These are phyloP conservation scores for Dicranocentrus wangi DNA, from an alignment of 2,888 invertebrate species.

Conservation along the genomic window DNA sequence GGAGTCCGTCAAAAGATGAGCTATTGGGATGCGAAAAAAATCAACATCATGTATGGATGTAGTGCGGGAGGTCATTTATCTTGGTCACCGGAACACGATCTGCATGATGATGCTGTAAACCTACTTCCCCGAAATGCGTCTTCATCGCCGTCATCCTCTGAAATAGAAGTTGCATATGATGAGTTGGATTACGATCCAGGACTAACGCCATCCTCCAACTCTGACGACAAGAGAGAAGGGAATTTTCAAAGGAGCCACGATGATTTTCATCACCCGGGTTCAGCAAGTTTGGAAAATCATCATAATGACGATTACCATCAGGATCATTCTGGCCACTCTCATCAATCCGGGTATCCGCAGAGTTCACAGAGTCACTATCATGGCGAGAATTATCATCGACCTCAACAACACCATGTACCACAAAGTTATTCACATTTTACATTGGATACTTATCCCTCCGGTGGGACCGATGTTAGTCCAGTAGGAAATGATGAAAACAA, in stretches of 20 bases:
- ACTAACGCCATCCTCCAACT: slow-evolving; percentile 1
- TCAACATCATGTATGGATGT: slow-evolving; percentile 67
- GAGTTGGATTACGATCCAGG: slow-evolving; percentile 56
- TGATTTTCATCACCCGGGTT: slow-evolving; percentile 11
- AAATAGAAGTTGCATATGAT: slow-evolving; percentile 59
- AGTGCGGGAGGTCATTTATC: slow-evolving; percentile 58
- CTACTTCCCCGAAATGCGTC: slow-evolving; percentile 39
- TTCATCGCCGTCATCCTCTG: slow-evolving; percentile 36
- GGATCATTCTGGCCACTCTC: slow-evolving; percentile 16
- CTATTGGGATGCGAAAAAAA: slow-evolving; percentile 68
- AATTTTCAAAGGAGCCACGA: slow-evolving; percentile 1
- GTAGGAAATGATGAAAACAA: slow-evolving; percentile 18
- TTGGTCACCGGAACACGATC: slow-evolving; percentile 62
- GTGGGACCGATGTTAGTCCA: slow-evolving; percentile 1
- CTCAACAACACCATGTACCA: slow-evolving; percentile 14
- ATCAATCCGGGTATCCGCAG: slow-evolving; percentile 42
- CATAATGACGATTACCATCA: not conserved
- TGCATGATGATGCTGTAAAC: slow-evolving; percentile 39
- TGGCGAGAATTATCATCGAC: not conserved
- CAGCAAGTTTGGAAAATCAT: not conserved
- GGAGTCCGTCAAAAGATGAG: slow-evolving; percentile 68
- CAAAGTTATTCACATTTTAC: slow-evolving; percentile 50
- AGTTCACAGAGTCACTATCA: slow-evolving; percentile 11
- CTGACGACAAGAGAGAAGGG: not conserved
- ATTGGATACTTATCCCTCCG: slow-evolving; percentile 39